Conservation (phyloP, 2,113 vertebrate species). For the Dissostichus mawsoni region DNA sequence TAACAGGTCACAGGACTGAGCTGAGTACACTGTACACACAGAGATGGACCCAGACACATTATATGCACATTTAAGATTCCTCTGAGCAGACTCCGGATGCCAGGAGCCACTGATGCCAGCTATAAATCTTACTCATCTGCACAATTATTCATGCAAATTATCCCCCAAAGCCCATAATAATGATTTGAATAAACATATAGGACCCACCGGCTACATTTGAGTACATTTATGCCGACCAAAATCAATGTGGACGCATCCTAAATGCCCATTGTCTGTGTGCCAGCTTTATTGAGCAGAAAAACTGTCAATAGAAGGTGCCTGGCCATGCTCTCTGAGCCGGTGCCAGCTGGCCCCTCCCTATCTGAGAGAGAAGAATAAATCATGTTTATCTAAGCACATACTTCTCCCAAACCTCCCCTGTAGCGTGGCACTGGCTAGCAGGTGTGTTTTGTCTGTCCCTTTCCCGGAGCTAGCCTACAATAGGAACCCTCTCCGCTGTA, state of each 20-base stretch:
- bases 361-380: slow-evolving; percentile 82
- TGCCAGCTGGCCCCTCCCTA: slow-evolving; percentile 87
- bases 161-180: slow-evolving; percentile 42
- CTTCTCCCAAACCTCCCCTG: slow-evolving; percentile 90
- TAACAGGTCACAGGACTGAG: slow-evolving; percentile 44
- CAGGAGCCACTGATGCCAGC: slow-evolving; percentile 35
- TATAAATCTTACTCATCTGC: slow-evolving; percentile 37
- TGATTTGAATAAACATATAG: slow-evolving; percentile 51
- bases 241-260: slow-evolving; percentile 51
- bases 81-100: slow-evolving; percentile 33
- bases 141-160: slow-evolving; percentile 34
- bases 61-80: slow-evolving; percentile 33
- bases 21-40: background rate
- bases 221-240: slow-evolving; percentile 44
- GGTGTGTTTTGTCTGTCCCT: slow-evolving; percentile 91
- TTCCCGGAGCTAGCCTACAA: slow-evolving; percentile 90
- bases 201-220: slow-evolving; percentile 31
- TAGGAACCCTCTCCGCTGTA: slow-evolving; percentile 86
- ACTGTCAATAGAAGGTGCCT: slow-evolving; percentile 45
- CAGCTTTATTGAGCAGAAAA: slow-evolving; percentile 45
- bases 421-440: slow-evolving; percentile 89
- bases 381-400: slow-evolving; percentile 91
- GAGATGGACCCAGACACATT: slow-evolving; percentile 44
- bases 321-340: slow-evolving; percentile 50
- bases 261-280: slow-evolving; percentile 40